These are phyloP conservation scores for Siniperca scherzeri DNA, from an alignment of 2,797 vertebrate species.

Conservation along the genomic window DNA sequence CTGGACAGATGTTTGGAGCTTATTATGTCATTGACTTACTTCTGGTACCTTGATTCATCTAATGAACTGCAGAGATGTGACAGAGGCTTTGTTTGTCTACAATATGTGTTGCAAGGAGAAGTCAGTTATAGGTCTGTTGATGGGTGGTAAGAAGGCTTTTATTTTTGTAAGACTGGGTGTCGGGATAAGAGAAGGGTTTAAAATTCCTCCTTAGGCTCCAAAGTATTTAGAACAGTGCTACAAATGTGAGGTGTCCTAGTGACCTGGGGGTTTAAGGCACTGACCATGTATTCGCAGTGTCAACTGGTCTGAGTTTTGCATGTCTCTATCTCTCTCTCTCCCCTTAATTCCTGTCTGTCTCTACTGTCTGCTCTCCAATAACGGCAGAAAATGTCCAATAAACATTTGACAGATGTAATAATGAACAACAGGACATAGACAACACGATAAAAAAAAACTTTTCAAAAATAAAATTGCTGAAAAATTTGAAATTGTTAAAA, in stretches of 20 bases:
- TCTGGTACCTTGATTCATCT: constrained; percentile 53
- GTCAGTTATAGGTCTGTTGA: constrained; percentile 9
- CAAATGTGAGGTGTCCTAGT: not conserved
- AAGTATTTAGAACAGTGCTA: not conserved
- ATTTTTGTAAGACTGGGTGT: constrained; percentile 19
- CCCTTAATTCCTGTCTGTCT: constrained; percentile 1
- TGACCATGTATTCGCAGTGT: not conserved
- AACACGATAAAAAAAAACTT: not conserved
- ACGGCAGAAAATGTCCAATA: not conserved
- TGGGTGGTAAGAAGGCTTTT: not conserved
- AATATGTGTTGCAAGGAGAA: constrained; percentile 2
- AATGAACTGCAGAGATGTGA: constrained; percentile 33
- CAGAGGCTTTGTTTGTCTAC: constrained; percentile 35
- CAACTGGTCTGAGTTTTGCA: not conserved
- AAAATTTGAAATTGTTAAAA: not conserved
- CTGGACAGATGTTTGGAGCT: constrained; percentile 63
- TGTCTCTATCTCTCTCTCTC: not conserved
- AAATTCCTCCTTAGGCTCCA: not conserved
- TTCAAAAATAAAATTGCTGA: not conserved
- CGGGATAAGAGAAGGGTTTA: not conserved
- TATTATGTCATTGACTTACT: constrained; percentile 54
- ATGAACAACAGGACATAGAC: no score
- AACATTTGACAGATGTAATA: constrained; percentile 1
- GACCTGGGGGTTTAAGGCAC: not conserved
- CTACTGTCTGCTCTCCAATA: not conserved